phyloP scores from a whole-genome alignment of 1,140 invertebrate species.

The Capitella teleta region DNA sequence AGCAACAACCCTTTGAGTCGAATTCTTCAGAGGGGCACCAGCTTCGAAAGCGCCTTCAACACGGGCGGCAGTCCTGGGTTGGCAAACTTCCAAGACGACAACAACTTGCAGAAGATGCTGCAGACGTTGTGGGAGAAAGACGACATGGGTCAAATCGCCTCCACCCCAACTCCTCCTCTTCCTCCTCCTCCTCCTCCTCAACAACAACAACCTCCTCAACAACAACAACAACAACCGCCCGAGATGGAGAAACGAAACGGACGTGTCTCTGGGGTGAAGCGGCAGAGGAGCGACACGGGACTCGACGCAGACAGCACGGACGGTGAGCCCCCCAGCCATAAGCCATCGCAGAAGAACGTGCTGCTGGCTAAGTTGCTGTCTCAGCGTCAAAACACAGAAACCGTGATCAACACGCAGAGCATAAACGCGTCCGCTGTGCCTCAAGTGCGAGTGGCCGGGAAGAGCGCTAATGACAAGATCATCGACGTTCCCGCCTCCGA shows the following conservation, averaged over 20 bases:
- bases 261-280: not conserved
- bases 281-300: constrained; percentile 15
- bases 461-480: no score
- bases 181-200: no score
- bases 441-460: constrained; percentile 5
- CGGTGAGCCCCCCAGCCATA: constrained; percentile 14
- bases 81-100: no score
- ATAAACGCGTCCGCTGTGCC: constrained; percentile 11
- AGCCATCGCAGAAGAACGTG: constrained; percentile 57
- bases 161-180: no score
- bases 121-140: constrained; percentile 18
- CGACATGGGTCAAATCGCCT: no score
- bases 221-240: no score
- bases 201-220: no score
- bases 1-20: no score
- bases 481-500: not conserved
- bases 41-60: no score
- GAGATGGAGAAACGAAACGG: not conserved
- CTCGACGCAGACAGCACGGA: constrained; percentile 20
- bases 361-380: constrained; percentile 73
- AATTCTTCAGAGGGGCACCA: no score
- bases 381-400: constrained; percentile 55
- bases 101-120: constrained; percentile 15
- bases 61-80: no score
- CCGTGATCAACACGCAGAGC: constrained; percentile 41